Evolutionary conservation across 1,140 invertebrate genomes (phyloP).

Genomic region (Meloidogyne chitwoodi): DNA sequence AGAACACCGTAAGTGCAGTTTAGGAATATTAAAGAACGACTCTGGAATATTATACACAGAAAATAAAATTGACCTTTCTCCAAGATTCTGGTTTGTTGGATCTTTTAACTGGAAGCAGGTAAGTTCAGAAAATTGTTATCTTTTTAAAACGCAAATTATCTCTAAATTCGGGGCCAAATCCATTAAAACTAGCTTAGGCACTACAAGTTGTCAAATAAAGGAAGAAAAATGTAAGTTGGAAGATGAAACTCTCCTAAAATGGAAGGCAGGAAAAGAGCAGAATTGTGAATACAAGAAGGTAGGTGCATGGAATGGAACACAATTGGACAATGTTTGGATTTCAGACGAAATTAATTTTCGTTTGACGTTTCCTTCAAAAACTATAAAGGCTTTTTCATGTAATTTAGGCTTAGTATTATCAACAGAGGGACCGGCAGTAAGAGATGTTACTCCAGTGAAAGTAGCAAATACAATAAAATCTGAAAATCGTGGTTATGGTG

Average conservation of each 20-base stretch:
- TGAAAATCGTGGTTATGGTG: neutral
- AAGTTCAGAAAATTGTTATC: neutral
- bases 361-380: neutral
- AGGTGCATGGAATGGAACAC: slow-evolving; percentile 1
- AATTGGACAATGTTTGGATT: neutral
- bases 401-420: neutral
- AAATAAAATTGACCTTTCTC: neutral
- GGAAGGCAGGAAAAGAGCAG: neutral
- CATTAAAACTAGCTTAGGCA: neutral
- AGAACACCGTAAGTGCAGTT: neutral
- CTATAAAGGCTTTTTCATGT: neutral
- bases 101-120: neutral
- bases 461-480: neutral
- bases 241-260: neutral
- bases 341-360: slow-evolving; percentile 6
- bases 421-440: neutral
- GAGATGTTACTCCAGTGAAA: neutral
- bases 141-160: neutral
- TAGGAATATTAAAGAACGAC: neutral
- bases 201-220: neutral
- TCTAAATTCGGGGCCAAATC: neutral
- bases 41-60: slow-evolving; percentile 2
- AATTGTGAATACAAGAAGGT: neutral
- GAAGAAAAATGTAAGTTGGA: neutral
- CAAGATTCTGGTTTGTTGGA: neutral